phyloP scores from a whole-genome alignment of 2,888 invertebrate genomes.

The Sinodicranocentrus sp. region DNA sequence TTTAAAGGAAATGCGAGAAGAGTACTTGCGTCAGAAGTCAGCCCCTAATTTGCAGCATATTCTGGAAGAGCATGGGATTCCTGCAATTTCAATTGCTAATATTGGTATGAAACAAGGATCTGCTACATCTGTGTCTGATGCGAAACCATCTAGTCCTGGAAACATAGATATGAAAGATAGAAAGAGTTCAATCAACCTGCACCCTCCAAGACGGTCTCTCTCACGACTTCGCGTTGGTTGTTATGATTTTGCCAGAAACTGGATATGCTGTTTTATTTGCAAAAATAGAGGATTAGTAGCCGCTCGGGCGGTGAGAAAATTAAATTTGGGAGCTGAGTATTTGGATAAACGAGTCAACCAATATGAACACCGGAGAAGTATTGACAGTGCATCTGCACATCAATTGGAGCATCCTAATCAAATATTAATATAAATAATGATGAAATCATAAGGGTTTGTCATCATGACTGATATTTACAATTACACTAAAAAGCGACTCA shows the following conservation, averaged over 20 bases:
- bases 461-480: no score
- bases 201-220: background rate
- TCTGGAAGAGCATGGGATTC: slow-evolving; percentile 41
- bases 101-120: slow-evolving; percentile 24
- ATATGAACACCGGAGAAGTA: slow-evolving; percentile 34
- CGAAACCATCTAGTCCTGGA: background rate
- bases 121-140: background rate
- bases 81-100: slow-evolving; percentile 28
- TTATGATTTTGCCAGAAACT: slow-evolving; percentile 25
- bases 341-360: slow-evolving; percentile 32
- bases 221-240: background rate
- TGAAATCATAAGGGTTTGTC: no score
- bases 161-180: background rate
- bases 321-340: slow-evolving; percentile 36
- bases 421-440: no score
- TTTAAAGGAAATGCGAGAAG: slow-evolving; percentile 55
- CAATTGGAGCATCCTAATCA: no score
- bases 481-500: no score
- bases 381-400: slow-evolving; percentile 5
- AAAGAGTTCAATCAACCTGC: slow-evolving; percentile 1
- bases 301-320: slow-evolving; percentile 43
- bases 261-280: slow-evolving; percentile 45
- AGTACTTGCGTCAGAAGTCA: slow-evolving; percentile 13
- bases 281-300: slow-evolving; percentile 29
- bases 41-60: slow-evolving; percentile 49